Conservation (phyloP, 2,797 vertebrate genomes). For the Microchirus variegatus region DNA sequence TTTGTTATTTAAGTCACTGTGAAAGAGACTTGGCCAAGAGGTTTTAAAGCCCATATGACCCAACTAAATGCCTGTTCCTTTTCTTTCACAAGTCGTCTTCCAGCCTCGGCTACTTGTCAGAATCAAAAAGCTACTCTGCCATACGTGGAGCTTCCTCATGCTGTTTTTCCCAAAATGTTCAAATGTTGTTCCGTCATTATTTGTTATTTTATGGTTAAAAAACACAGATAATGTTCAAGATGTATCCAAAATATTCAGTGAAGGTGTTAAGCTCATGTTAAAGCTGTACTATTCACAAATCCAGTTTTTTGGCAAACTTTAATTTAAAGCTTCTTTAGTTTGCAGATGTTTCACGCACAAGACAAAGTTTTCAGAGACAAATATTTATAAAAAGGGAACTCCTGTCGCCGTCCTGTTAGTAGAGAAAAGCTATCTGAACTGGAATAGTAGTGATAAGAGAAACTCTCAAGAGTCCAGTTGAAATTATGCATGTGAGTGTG, state of each 20-base stretch:
- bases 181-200: neutral
- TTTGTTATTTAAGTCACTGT: constrained; percentile 50
- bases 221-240: constrained; percentile 7
- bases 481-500: constrained; percentile 47
- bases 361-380: constrained; percentile 33
- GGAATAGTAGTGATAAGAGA: constrained; percentile 37
- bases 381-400: constrained; percentile 51
- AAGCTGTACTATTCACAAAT: constrained; percentile 9
- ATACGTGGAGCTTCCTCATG: constrained; percentile 22
- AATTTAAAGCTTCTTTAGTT: neutral
- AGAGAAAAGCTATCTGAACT: constrained; percentile 38
- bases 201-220: constrained; percentile 6
- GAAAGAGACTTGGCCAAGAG: constrained; percentile 34
- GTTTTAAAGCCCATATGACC: constrained; percentile 27
- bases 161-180: neutral
- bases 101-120: constrained; percentile 31
- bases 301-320: constrained; percentile 5
- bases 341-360: constrained; percentile 17
- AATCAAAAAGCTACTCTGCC: constrained; percentile 29
- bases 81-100: constrained; percentile 57
- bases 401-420: constrained; percentile 40
- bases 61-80: constrained; percentile 33
- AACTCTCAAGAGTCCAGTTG: constrained; percentile 30
- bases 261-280: constrained; percentile 31
- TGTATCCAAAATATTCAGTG: constrained; percentile 16